These are phyloP conservation scores for Thomomys bottae DNA, from an alignment of 2,113 vertebrate genomes.

Conservation along the genomic window DNA sequence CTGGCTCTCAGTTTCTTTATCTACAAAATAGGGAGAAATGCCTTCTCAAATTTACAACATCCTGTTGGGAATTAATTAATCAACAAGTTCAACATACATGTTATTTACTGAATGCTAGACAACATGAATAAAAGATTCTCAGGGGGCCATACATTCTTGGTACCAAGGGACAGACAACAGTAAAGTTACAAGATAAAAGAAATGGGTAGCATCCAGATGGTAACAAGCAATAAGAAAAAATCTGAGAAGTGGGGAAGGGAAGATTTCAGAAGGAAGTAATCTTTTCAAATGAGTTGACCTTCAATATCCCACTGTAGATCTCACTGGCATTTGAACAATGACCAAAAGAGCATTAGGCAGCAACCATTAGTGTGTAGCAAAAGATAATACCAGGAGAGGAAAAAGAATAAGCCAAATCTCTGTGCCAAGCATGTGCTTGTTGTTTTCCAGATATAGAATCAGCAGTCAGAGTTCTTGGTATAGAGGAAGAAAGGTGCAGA, in stretches of 20 bases:
- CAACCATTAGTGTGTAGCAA: background rate
- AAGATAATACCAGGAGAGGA: background rate
- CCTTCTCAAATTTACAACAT: slow-evolving; percentile 23
- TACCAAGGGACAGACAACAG: background rate
- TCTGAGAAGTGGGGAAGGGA: background rate
- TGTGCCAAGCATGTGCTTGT: background rate
- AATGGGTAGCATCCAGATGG: background rate
- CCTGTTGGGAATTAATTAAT: slow-evolving; percentile 22
- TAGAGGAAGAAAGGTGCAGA: background rate
- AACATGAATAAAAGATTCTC: background rate
- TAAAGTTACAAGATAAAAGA: background rate
- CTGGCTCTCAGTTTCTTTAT: slow-evolving; percentile 49
- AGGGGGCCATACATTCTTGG: background rate
- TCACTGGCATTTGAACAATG: too few relatives aligned
- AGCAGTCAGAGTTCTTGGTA: background rate
- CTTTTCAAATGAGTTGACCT: background rate
- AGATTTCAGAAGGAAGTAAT: background rate
- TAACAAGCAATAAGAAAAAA: background rate
- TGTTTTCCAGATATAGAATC: background rate
- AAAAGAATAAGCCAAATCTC: background rate
- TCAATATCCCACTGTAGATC: background rate
- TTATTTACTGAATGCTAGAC: background rate
- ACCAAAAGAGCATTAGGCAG: background rate
- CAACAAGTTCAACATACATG: background rate
- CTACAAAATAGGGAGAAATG: slow-evolving; percentile 33